A percentile compares a stretch with the other conserved stretches of the same genome.
These are phyloP conservation scores for Lophura nycthemera DNA, from an alignment of 2,113 vertebrate genomes.

Conservation along the genomic window DNA sequence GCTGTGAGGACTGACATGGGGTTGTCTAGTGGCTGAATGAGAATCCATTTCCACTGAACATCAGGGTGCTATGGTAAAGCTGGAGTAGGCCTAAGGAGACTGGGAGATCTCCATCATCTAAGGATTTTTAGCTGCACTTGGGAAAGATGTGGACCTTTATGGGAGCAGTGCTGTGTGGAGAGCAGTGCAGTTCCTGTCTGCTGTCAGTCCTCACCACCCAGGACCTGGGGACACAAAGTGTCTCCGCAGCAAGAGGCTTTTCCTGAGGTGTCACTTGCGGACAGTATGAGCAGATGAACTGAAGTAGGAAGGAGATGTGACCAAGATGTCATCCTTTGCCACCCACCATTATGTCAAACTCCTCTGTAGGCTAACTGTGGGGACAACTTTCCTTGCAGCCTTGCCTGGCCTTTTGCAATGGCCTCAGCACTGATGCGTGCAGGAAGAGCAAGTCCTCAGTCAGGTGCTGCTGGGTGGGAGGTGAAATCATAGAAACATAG, in stretches of 20 bases:
- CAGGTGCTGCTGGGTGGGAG: accelerated
- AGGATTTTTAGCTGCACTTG: neutral
- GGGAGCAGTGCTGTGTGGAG: accelerated
- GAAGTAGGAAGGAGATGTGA: neutral
- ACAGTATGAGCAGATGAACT: neutral
- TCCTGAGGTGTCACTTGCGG: accelerated
- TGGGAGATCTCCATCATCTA: neutral
- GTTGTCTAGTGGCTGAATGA: neutral
- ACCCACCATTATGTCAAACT: accelerated
- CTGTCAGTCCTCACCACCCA: neutral
- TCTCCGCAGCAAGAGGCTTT: neutral
- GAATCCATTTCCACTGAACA: neutral
- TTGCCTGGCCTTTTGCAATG: accelerated
- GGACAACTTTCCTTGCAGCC: neutral
- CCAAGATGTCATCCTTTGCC: neutral
- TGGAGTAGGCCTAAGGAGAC: neutral
- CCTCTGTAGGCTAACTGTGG: neutral
- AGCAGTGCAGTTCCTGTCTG: accelerated
- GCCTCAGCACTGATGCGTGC: neutral
- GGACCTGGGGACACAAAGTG: neutral
- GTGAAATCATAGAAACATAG: neutral
- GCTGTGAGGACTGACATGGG: accelerated
- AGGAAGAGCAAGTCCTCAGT: accelerated
- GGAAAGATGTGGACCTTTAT: accelerated
- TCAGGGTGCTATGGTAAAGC: neutral